Base-by-base conservation (phyloP, 2,888 invertebrate species). In the Portevinia maculata region DNA sequence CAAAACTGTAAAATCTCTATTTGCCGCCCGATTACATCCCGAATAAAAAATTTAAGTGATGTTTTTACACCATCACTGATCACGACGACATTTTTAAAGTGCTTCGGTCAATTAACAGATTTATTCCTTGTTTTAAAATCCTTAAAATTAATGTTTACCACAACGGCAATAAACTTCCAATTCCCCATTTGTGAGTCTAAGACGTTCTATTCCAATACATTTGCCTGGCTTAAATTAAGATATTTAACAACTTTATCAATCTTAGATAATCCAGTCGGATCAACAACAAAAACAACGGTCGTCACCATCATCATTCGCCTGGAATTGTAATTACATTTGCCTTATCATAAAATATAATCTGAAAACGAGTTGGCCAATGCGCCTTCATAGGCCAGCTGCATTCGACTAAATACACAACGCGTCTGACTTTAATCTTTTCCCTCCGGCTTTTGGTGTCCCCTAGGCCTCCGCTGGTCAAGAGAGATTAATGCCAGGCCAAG, bases 291-390 rank as follows among this genome's bases (percentile, higher is more conserved):
- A 41, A 17, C 50, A 34, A 28, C 70, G 44, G 46, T 64, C 73
- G 60, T 65, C 79, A 74, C 53, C 73, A 39, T 73, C 53, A 57
- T 48, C 62, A 62, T 55, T 74, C 46, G 64, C 48, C 37, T 59
- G 75, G 70, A 64, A 75, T 75, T 64, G 79, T 75, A 81, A 81
- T 81, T 81, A 81, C 70, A 62, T 57, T 64, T 37, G 48, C n/a
- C 57, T 75, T 81, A 81, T 81, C 79, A 64, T 75, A 75, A 81
- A 81, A 75, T 75, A 52, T 81, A 81, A 81, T 81, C 79, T 75
- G 21, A 11, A 81, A 81, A 81, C 79, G 79, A 52, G 79, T 81
- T 81, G 75, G 74, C 74, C 73, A 67, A 60, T 64, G 59, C 9
- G 13, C 48, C 41, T 57, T 32, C 79, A 65, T 50, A 75, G 62